Conservation (phyloP, 2,797 vertebrate genomes). For the Iguana delicatissima region DNA sequence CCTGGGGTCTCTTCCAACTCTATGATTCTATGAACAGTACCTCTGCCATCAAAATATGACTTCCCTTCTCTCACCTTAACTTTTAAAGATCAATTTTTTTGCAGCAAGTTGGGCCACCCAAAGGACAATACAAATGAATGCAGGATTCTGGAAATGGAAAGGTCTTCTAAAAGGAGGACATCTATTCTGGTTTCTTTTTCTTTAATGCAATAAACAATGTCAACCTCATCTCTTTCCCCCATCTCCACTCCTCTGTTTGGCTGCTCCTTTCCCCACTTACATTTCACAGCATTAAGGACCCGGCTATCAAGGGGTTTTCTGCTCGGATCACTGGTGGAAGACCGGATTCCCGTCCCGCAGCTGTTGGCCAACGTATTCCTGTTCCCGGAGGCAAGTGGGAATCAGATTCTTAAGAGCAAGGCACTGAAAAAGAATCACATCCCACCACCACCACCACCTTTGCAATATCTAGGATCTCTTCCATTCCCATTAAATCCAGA, state of each 20-base stretch:
- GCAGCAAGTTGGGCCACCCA: neutral
- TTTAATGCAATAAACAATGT: neutral
- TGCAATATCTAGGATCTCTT: neutral
- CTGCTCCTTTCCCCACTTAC: constrained; percentile 79
- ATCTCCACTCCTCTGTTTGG: neutral
- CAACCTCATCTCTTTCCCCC: neutral
- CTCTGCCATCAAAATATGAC: neutral
- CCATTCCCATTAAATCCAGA: too few relatives aligned
- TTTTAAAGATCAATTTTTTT: neutral
- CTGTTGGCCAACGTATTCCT: constrained; percentile 99
- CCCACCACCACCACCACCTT: too few relatives aligned
- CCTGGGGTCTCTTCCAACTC: too few relatives aligned
- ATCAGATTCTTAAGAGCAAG: neutral
- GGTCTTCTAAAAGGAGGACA: neutral
- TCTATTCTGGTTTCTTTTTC: neutral
- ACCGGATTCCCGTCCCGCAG: constrained; percentile 97
- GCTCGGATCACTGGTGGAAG: constrained; percentile 97
- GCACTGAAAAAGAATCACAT: too few relatives aligned
- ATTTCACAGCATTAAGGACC: constrained; percentile 98
- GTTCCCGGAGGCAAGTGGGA: constrained; percentile 28
- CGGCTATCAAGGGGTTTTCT: constrained; percentile 98
- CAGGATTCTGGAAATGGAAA: neutral
- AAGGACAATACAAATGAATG: neutral
- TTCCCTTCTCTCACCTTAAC: neutral
- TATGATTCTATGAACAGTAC: too few relatives aligned